Percentiles rank a stretch among this genome's conserved stretches.
Conservation (phyloP, 2,888 invertebrate genomes). For the Hypena proboscidalis region DNA sequence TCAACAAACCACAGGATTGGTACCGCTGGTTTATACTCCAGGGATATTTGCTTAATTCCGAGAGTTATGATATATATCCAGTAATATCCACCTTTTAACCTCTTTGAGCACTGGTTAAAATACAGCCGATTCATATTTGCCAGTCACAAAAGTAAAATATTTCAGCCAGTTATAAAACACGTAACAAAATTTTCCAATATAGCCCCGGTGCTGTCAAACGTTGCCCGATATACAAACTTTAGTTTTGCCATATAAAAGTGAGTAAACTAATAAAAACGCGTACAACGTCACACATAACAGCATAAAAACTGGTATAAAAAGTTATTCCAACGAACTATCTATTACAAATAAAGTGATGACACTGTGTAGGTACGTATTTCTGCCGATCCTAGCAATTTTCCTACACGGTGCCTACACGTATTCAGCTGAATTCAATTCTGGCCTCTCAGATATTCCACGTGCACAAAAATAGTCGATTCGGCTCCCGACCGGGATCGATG, state of each 20-base stretch:
- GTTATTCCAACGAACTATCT: conserved; percentile 4
- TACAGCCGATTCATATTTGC: no score
- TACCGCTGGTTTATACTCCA: conserved; percentile 48
- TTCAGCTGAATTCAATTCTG: conserved; percentile 63
- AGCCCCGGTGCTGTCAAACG: conserved; percentile 3
- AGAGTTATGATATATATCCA: conserved; percentile 48
- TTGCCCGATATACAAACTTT: conserved; percentile 8
- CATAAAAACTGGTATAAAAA: conserved; percentile 25
- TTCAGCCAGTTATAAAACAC: conserved; percentile 7
- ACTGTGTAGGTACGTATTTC: conserved; percentile 25
- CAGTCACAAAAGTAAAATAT: neutral
- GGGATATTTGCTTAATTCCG: conserved; percentile 62
- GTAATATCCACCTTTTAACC: conserved; percentile 34
- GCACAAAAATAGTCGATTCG: conserved; percentile 68
- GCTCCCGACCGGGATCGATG: conserved; percentile 62
- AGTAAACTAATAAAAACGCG: conserved; percentile 28
- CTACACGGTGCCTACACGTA: conserved; percentile 35
- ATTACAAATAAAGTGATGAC: conserved; percentile 36
- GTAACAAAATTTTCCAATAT: conserved; percentile 7
- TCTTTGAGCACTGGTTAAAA: conserved; percentile 22
- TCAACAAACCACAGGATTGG: conserved; percentile 46
- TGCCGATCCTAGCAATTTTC: conserved; percentile 44
- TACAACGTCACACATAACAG: conserved; percentile 14
- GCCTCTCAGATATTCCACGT: conserved; percentile 68
- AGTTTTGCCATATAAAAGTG: conserved; percentile 2